A percentile compares a stretch with the other conserved stretches of the same genome.
Conservation (phyloP, 2,888 invertebrate genomes). For the Drosophila limbata region DNA sequence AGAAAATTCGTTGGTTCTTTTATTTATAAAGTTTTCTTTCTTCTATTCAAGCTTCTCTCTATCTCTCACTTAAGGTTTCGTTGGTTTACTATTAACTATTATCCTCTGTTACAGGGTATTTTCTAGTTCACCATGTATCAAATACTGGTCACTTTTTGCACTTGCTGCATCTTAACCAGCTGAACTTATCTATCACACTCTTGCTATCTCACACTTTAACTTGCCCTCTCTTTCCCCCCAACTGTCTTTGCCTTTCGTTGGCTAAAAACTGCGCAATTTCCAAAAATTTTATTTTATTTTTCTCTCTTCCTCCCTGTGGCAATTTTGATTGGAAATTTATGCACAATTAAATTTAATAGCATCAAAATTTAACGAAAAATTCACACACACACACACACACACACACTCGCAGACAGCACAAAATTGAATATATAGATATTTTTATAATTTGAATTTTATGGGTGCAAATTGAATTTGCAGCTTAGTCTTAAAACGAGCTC, state of each 20-base stretch:
- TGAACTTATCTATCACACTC: slow-evolving; percentile 8
- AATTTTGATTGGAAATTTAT: slow-evolving; percentile 62
- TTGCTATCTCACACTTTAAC: not conserved
- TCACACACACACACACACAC: slow-evolving; percentile 16
- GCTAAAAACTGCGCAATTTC: slow-evolving; percentile 17
- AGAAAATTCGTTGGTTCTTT: too few species aligned
- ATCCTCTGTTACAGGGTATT: not conserved
- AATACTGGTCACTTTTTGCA: not conserved
- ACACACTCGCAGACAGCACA: slow-evolving; percentile 1
- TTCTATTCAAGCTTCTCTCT: too few species aligned
- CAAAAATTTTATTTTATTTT: slow-evolving; percentile 14
- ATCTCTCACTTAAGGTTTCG: too few species aligned
- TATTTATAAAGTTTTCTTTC: too few species aligned
- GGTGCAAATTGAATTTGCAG: slow-evolving; percentile 38
- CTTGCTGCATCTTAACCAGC: slow-evolving; percentile 14
- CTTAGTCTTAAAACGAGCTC: slow-evolving; percentile 26
- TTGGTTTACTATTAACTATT: too few species aligned
- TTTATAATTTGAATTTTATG: not conserved
- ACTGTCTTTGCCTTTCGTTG: not conserved
- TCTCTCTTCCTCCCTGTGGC: slow-evolving; percentile 10
- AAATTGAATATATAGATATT: slow-evolving; percentile 12
- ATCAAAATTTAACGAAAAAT: slow-evolving; percentile 38
- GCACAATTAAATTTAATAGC: slow-evolving; percentile 69
- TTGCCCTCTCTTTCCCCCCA: not conserved
- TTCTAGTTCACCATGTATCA: not conserved